These are phyloP conservation scores for Lasioglossum morio DNA, from an alignment of 2,888 invertebrate species.

Conservation along the genomic window DNA sequence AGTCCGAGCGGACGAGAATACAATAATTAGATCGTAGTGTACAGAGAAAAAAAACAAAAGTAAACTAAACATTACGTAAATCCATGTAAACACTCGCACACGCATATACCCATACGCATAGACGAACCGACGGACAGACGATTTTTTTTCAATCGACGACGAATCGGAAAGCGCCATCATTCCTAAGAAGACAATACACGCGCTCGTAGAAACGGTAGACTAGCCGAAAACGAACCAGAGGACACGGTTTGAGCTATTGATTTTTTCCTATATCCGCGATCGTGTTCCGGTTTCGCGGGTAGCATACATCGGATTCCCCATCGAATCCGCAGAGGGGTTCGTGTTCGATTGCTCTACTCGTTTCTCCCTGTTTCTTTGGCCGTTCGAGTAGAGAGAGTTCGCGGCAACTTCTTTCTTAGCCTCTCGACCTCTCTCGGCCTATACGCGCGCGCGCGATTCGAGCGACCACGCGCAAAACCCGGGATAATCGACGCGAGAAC, in stretches of 20 bases:
- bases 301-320: background rate
- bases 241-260: conserved; percentile 29
- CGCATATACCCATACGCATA: background rate
- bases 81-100: background rate
- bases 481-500: background rate
- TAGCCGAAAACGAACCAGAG: conserved; percentile 22
- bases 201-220: conserved; percentile 12
- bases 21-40: conserved; percentile 34
- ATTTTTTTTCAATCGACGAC: conserved; percentile 3
- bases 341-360: background rate
- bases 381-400: background rate
- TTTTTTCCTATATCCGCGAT: conserved; percentile 20
- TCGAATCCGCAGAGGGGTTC: conserved; percentile 18
- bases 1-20: conserved; percentile 39
- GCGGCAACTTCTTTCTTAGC: background rate
- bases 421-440: background rate
- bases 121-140: background rate
- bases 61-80: background rate
- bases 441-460: background rate
- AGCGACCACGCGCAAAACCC: background rate
- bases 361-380: background rate
- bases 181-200: conserved; percentile 19
- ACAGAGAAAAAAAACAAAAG: background rate
- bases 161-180: background rate
- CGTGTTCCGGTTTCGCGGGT: conserved; percentile 5